Conservation (phyloP, 1,140 invertebrate genomes). For the Ooceraea biroi region DNA sequence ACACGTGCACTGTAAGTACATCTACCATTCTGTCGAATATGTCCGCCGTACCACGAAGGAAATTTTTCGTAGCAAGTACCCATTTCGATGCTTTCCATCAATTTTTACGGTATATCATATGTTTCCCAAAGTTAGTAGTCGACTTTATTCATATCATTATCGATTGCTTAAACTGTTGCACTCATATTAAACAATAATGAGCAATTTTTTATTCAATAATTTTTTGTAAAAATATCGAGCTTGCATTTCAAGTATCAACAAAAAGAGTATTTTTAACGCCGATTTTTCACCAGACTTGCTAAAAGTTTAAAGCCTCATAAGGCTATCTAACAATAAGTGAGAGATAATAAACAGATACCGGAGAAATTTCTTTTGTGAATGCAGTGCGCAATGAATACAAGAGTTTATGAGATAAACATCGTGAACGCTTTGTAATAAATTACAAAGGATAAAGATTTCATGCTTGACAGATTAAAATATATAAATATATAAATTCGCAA, state of each 20-base stretch:
- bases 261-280: too few species aligned
- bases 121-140: too few species aligned
- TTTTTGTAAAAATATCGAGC: neutral
- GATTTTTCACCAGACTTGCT: neutral
- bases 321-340: neutral
- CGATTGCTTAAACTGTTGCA: neutral
- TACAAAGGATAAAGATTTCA: constrained; percentile 9
- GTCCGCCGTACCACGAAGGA: neutral
- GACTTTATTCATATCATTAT: neutral
- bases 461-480: constrained; percentile 17
- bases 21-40: neutral
- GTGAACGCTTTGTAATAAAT: constrained; percentile 9
- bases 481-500: constrained; percentile 6
- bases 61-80: neutral
- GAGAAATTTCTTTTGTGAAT: constrained; percentile 13
- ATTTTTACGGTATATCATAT: neutral
- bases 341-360: constrained; percentile 1
- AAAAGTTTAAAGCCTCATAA: constrained; percentile 20
- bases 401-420: constrained; percentile 38
- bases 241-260: neutral
- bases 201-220: neutral
- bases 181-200: neutral
- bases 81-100: neutral
- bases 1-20: constrained; percentile 94
- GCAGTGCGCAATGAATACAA: neutral